Percentiles rank a stretch among this genome's conserved stretches.
These are phyloP conservation scores for Drosophila melanogaster DNA, from an alignment of 1,140 invertebrate species.

Conservation along the genomic window Release_6_plus_ISO1_MT NC_004354.4:3738501-3739000, in stretches of 20 bases:
- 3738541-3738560: background rate
- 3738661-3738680: no score
- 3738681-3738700: background rate
- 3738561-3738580: background rate
- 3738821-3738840: slow-evolving; percentile 1
- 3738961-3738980: slow-evolving; percentile 9
- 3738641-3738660: background rate
- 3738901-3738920: slow-evolving; percentile 5
- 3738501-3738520: slow-evolving; percentile 57
- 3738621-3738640: background rate
- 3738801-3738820: slow-evolving; percentile 19
- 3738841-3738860: background rate
- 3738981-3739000: slow-evolving; percentile 17
- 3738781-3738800: slow-evolving; percentile 6
- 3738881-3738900: slow-evolving; percentile 23
- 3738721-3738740: background rate
- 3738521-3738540: slow-evolving; percentile 6
- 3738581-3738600: background rate
- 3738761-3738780: slow-evolving; percentile 17
- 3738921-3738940: slow-evolving; percentile 17
- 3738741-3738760: slow-evolving; percentile 8
- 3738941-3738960: slow-evolving; percentile 26
- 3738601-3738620: background rate
- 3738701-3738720: background rate
- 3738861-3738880: slow-evolving; percentile 4